Evolutionary conservation across 2,888 invertebrate species (phyloP).

Genomic region (Lordiphosa fenestrarum): DNA sequence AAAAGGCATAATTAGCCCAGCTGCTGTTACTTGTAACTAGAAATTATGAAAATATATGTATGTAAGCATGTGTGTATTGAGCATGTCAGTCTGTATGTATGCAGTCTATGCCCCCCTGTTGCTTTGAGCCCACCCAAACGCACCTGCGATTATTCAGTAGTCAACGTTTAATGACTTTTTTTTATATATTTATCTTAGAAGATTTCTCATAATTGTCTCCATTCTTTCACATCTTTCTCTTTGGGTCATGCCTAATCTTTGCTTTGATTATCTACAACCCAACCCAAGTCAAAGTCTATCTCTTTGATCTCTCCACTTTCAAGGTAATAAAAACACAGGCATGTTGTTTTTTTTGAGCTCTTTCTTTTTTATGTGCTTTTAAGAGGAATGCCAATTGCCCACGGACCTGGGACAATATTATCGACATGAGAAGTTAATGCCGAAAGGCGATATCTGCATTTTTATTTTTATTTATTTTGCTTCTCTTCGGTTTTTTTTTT

Average conservation of each 20-base stretch:
- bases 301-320: conserved; percentile 27
- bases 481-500: background rate
- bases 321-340: conserved; percentile 32
- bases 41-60: conserved; percentile 52
- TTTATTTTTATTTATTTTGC: conserved; percentile 9
- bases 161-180: conserved; percentile 66
- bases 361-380: conserved; percentile 16
- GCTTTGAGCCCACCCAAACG: conserved; percentile 35
- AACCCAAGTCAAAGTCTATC: conserved; percentile 15
- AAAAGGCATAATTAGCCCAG: conserved; percentile 61
- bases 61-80: background rate
- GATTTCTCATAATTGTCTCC: conserved; percentile 64
- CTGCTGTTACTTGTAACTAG: conserved; percentile 44
- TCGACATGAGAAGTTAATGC: conserved; percentile 15
- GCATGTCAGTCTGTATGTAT: background rate
- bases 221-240: conserved; percentile 28
- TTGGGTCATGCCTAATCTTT: conserved; percentile 52
- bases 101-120: conserved; percentile 16
- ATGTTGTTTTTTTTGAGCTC: conserved; percentile 4
- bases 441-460: conserved; percentile 1
- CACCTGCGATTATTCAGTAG: conserved; percentile 41
- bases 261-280: conserved; percentile 47
- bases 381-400: conserved; percentile 24
- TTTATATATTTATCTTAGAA: conserved; percentile 38
- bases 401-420: conserved; percentile 16